These are phyloP conservation scores for Tachypleus tridentatus DNA, from an alignment of 1,140 invertebrate species.

Conservation along the genomic window DNA sequence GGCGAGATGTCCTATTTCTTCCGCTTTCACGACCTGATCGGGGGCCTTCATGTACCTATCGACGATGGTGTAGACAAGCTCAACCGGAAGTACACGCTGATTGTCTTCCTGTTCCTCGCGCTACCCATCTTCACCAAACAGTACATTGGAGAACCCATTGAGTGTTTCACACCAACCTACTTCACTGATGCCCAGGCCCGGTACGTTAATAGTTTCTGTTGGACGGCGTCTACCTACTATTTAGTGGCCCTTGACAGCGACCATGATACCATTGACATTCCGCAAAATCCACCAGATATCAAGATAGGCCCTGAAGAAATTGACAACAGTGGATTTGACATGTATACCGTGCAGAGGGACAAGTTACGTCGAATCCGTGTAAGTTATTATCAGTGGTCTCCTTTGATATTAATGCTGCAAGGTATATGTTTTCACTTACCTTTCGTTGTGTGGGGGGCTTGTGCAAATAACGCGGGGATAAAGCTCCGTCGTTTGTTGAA, in stretches of 20 bases:
- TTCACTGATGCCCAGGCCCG: constrained; percentile 35
- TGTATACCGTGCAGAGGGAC: constrained; percentile 23
- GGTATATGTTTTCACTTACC: constrained; percentile 44
- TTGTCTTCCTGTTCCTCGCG: constrained; percentile 42
- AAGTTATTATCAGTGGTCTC: constrained; percentile 46
- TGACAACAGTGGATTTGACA: constrained; percentile 26
- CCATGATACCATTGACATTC: constrained; percentile 17
- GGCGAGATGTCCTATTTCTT: constrained; percentile 26
- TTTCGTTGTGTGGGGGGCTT: constrained; percentile 41
- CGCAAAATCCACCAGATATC: constrained; percentile 24
- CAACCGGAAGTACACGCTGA: constrained; percentile 43
- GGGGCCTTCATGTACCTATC: constrained; percentile 38
- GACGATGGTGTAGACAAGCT: constrained; percentile 45
- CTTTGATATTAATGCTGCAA: constrained; percentile 41
- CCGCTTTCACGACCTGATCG: constrained; percentile 33
- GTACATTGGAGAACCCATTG: constrained; percentile 44
- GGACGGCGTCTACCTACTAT: constrained; percentile 36
- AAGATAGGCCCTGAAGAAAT: constrained; percentile 22
- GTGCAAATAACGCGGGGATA: constrained; percentile 32
- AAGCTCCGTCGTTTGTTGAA: constrained; percentile 33
- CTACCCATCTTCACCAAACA: constrained; percentile 43
- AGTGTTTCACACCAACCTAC: constrained; percentile 36
- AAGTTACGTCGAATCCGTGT: constrained; percentile 30
- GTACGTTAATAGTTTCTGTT: constrained; percentile 36
- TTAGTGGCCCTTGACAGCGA: constrained; percentile 24